Percentiles rank a stretch among this genome's conserved stretches.
These are phyloP conservation scores for Drosophila truncata DNA, from an alignment of 1,140 invertebrate species.

Conservation along the genomic window DNA sequence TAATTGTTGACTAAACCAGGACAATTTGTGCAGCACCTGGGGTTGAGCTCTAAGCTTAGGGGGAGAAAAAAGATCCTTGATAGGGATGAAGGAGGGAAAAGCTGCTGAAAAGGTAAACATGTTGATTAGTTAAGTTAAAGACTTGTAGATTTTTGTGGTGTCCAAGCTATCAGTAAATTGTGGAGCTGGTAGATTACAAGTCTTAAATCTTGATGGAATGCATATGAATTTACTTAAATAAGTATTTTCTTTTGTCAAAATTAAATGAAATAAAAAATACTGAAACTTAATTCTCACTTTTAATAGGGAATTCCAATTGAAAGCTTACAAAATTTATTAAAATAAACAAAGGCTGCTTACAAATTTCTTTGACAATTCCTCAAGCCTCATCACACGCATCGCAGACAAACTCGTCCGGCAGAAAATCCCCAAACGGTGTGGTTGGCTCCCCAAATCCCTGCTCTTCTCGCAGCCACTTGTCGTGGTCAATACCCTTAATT, in stretches of 20 bases:
- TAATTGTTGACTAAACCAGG: slow-evolving; percentile 51
- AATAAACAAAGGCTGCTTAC: neutral
- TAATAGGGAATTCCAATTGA: neutral
- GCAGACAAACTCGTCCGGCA: slow-evolving; percentile 10
- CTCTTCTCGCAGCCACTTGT: slow-evolving; percentile 24
- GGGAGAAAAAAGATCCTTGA: neutral
- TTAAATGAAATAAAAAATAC: too few relatives aligned
- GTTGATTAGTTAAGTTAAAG: slow-evolving; percentile 18
- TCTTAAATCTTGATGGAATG: neutral
- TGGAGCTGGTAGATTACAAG: neutral
- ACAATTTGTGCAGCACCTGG: slow-evolving; percentile 44
- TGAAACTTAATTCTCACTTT: neutral
- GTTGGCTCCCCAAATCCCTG: slow-evolving; percentile 1
- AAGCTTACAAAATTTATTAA: neutral
- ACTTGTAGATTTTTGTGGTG: slow-evolving; percentile 7
- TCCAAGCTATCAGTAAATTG: neutral
- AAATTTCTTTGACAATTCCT: neutral
- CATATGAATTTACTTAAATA: neutral
- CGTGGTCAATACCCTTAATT: slow-evolving; percentile 39
- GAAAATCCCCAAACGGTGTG: neutral
- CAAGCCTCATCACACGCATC: neutral
- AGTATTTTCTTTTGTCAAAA: neutral
- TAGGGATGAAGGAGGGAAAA: neutral
- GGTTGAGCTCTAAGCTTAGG: slow-evolving; percentile 13
- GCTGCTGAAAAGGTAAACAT: slow-evolving; percentile 8